Evolutionary conservation across 2,113 vertebrate species (phyloP).

Genomic region (Stigmatopora nigra): DNA sequence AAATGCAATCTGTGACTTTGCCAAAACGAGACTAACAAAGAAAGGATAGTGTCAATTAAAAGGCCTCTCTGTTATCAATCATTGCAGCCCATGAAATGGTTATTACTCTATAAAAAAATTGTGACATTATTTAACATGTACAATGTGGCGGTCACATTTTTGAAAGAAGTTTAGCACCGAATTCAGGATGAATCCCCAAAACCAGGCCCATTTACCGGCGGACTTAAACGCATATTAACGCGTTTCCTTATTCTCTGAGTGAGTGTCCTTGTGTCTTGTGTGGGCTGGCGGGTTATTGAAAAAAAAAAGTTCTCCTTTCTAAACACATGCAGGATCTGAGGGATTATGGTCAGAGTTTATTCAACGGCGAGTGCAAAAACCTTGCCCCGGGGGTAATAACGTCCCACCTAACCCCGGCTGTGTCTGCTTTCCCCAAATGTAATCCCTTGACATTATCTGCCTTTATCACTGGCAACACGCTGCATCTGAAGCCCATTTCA

Average conservation of each 20-base stretch:
- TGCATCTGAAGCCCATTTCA: conserved; percentile 32
- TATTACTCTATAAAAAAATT: neutral
- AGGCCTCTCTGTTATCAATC: neutral
- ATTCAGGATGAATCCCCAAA: conserved; percentile 10
- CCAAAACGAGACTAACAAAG: neutral
- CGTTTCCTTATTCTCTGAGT: conserved; percentile 24
- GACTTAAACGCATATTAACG: conserved; percentile 24
- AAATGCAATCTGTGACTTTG: neutral
- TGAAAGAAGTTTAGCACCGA: conserved; percentile 11
- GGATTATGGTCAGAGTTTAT: conserved; percentile 60
- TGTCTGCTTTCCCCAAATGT: conserved; percentile 30
- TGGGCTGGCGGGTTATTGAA: conserved; percentile 54
- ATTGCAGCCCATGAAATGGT: neutral
- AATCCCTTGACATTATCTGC: conserved; percentile 51
- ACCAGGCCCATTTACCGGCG: conserved; percentile 21
- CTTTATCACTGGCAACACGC: conserved; percentile 38
- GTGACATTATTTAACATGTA: neutral
- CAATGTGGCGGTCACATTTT: neutral
- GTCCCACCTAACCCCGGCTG: conserved; percentile 45
- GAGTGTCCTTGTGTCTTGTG: conserved; percentile 54
- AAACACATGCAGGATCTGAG: conserved; percentile 66
- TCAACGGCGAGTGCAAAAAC: conserved; percentile 50
- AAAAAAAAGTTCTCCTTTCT: conserved; percentile 53
- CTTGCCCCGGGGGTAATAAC: conserved; percentile 42
- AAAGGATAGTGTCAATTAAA: neutral